A percentile compares a stretch with the other conserved stretches of the same genome.
Evolutionary conservation across 2,888 invertebrate genomes (phyloP).

Genomic region (Anaspis maculata): DNA sequence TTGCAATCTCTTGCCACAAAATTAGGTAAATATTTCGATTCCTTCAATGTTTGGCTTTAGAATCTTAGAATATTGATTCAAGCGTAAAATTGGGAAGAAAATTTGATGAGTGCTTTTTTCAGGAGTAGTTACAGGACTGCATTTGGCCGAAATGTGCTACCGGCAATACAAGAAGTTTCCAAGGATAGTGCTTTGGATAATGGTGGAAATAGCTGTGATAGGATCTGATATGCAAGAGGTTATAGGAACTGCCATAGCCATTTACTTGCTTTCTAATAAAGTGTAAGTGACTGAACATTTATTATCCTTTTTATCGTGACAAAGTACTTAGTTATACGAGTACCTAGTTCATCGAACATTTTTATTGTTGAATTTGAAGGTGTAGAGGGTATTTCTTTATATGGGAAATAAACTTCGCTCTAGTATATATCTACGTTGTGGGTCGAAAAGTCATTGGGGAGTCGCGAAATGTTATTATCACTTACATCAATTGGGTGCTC

Average conservation of each 20-base stretch:
- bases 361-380: neutral
- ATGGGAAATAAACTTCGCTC: too few relatives aligned
- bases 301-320: neutral
- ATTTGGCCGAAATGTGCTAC: conserved; percentile 74
- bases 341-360: too few relatives aligned
- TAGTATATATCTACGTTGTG: too few relatives aligned
- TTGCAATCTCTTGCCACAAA: conserved; percentile 62
- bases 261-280: conserved; percentile 71
- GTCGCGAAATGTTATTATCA: too few relatives aligned
- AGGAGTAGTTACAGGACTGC: conserved; percentile 67
- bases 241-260: conserved; percentile 81
- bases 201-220: conserved; percentile 87
- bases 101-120: too few relatives aligned
- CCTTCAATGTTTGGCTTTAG: too few relatives aligned
- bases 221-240: conserved; percentile 90
- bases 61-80: neutral
- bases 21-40: conserved; percentile 56
- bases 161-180: conserved; percentile 67
- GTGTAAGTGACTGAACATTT: conserved; percentile 50
- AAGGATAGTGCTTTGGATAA: conserved; percentile 72
- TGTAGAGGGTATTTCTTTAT: too few relatives aligned
- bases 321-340: neutral
- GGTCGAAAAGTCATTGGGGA: too few relatives aligned
- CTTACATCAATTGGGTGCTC: too few relatives aligned
- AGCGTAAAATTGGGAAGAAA: too few relatives aligned